These are phyloP conservation scores for Oncorhynchus tshawytscha DNA, from an alignment of 2,113 vertebrate genomes.

Conservation along the genomic window DNA sequence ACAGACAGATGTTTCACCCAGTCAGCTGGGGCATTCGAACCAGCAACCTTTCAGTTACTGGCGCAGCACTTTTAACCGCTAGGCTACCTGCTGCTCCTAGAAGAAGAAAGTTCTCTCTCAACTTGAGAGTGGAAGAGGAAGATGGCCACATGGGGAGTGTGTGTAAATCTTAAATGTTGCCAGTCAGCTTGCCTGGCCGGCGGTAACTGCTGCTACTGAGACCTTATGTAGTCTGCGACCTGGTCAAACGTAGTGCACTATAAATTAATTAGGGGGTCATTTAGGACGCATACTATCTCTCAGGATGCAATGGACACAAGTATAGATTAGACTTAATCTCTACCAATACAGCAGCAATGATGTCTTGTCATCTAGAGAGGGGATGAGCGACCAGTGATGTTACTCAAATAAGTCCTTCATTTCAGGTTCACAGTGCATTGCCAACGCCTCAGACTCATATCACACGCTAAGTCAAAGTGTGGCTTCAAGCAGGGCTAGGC, in stretches of 20 bases:
- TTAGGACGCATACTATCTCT: no score
- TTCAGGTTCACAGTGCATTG: neutral
- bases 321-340: neutral
- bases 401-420: neutral
- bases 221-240: neutral
- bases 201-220: neutral
- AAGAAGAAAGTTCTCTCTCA: neutral
- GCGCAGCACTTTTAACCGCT: no score
- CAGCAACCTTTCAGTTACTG: no score
- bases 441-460: neutral
- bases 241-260: no score
- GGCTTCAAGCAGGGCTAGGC: no score
- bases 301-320: neutral
- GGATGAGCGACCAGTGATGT: no score
- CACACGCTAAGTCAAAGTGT: no score
- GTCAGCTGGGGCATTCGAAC: no score
- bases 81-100: no score
- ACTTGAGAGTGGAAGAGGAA: neutral
- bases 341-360: neutral
- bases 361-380: no score
- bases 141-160: conserved; percentile 21
- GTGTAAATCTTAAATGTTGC: conserved; percentile 31
- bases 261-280: no score
- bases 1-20: no score
- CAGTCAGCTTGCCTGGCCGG: conserved; percentile 33